Evolutionary conservation across 2,797 vertebrate genomes (phyloP).

Genomic region (Ammospiza maritima): DNA sequence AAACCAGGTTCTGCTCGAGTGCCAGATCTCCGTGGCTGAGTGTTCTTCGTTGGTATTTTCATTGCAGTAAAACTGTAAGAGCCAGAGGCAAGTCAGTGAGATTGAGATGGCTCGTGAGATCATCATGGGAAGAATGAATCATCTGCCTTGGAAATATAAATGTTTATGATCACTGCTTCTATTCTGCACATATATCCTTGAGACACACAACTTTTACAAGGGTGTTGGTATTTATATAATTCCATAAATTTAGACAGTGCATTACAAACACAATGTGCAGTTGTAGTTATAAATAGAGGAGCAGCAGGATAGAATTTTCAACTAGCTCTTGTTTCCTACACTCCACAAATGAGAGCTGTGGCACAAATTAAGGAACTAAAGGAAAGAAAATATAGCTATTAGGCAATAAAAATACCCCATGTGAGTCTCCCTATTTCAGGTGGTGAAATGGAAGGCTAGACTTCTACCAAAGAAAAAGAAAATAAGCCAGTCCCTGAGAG

Average conservation of each 20-base stretch:
- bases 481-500: not conserved
- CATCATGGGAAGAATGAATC: constrained; percentile 60
- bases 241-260: constrained; percentile 34
- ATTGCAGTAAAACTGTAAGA: not conserved
- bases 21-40: not conserved
- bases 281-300: not conserved
- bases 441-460: not conserved
- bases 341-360: not conserved
- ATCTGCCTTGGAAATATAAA: constrained; percentile 48
- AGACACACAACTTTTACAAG: constrained; percentile 31
- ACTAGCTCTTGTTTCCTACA: not conserved
- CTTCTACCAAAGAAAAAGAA: not conserved
- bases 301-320: constrained; percentile 13
- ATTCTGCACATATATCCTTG: constrained; percentile 27
- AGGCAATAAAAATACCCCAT: not conserved
- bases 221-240: constrained; percentile 56
- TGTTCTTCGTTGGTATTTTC: not conserved
- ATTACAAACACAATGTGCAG: constrained; percentile 34
- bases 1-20: not conserved
- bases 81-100: not conserved
- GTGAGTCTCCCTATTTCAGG: not conserved
- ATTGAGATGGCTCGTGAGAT: constrained; percentile 1
- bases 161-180: constrained; percentile 49
- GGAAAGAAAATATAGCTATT: not conserved
- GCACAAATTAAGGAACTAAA: not conserved